Conservation (phyloP, 2,113 vertebrate species). For the Syrrhaptes paradoxus region DNA sequence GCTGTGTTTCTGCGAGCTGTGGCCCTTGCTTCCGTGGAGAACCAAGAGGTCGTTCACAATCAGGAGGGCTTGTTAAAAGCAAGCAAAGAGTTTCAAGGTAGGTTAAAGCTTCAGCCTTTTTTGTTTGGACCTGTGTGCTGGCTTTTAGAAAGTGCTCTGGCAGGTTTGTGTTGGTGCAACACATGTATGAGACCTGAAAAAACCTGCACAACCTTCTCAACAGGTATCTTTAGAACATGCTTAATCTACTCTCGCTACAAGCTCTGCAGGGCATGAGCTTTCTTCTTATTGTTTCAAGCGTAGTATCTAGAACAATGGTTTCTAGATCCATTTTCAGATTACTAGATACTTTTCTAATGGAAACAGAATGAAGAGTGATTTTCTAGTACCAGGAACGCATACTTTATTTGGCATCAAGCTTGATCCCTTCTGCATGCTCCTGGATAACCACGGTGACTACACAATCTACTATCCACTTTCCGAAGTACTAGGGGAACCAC, state of each 20-base stretch:
- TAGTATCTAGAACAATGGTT: not conserved
- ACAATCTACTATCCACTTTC: not conserved
- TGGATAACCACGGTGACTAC: not conserved
- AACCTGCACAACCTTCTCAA: slow-evolving; percentile 7
- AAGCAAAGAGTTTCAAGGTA: not conserved
- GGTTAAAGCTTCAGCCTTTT: not conserved
- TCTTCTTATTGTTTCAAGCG: not conserved
- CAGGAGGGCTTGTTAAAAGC: slow-evolving; percentile 12
- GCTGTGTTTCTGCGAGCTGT: not conserved
- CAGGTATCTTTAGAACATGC: not conserved
- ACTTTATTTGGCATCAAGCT: not conserved
- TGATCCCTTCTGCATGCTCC: not conserved
- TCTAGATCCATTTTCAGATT: slow-evolving; percentile 28
- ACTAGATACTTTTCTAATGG: not conserved
- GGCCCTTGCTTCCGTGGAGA: not conserved
- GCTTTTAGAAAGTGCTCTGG: slow-evolving; percentile 1
- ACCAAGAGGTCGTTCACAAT: not conserved
- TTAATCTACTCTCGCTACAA: not conserved
- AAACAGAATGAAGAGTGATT: not conserved
- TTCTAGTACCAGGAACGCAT: not conserved
- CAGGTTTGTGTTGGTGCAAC: slow-evolving; percentile 42
- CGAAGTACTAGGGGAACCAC: not conserved
- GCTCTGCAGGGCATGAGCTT: slow-evolving; percentile 24
- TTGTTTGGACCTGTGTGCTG: not conserved
- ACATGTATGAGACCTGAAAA: not conserved